These are phyloP conservation scores for Brachionus manjavacas DNA, from an alignment of 1,140 invertebrate genomes.

Conservation along the genomic window DNA sequence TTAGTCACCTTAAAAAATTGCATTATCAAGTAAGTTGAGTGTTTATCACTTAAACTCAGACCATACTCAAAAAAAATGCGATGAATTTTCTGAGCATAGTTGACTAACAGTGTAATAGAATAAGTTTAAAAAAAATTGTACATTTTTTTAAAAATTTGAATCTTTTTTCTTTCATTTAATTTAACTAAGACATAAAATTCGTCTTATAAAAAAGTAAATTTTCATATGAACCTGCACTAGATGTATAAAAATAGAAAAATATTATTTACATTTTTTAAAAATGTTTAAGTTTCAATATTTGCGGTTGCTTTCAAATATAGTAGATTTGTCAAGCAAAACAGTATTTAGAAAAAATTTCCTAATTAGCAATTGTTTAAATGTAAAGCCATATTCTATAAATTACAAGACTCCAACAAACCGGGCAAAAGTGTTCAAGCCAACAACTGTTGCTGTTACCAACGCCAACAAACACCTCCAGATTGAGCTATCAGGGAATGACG, in stretches of 20 bases:
- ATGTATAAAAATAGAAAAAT: neutral
- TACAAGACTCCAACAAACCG: constrained; percentile 37
- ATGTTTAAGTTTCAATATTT: neutral
- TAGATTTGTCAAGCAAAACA: neutral
- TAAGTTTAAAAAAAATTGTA: no score
- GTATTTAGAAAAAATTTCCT: neutral
- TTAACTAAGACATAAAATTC: no score
- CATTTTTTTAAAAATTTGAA: no score
- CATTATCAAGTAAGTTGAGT: no score
- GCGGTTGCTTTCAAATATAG: neutral
- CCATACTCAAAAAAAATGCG: no score
- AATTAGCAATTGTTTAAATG: neutral
- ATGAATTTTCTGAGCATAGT: no score
- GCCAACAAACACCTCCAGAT: constrained; percentile 25
- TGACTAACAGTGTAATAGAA: no score
- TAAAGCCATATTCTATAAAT: neutral
- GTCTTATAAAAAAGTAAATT: neutral
- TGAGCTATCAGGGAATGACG: neutral
- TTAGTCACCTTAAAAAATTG: no score
- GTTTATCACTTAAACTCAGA: no score
- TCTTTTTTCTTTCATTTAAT: no score
- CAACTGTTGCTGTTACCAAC: constrained; percentile 32
- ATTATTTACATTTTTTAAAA: neutral
- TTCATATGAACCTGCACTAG: neutral
- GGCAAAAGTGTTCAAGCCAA: constrained; percentile 14